A percentile compares a stretch with the other conserved stretches of the same genome.
Conservation (phyloP, 2,888 invertebrate species). For the Blastobasis lacticolella region DNA sequence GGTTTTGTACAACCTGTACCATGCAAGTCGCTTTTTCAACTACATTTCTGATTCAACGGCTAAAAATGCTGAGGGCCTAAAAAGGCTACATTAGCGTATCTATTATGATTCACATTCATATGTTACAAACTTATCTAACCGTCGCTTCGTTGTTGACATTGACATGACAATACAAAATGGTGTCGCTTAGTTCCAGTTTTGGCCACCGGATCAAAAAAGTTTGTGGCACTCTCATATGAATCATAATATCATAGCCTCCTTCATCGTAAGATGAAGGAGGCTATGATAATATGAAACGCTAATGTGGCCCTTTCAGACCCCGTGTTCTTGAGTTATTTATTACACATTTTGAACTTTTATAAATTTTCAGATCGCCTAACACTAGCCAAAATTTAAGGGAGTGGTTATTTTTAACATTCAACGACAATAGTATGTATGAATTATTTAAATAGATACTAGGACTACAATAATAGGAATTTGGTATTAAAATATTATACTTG, state of each 20-base stretch:
- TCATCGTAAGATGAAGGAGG: too few relatives aligned
- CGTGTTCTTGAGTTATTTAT: not conserved
- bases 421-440: conserved; percentile 66
- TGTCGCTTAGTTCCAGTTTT: too few relatives aligned
- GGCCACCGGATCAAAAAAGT: too few relatives aligned
- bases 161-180: too few relatives aligned
- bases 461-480: not conserved
- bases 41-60: not conserved
- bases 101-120: too few relatives aligned
- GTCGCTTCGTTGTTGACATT: too few relatives aligned
- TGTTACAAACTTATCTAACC: too few relatives aligned
- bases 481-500: not conserved
- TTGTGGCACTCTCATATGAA: too few relatives aligned
- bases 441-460: not conserved
- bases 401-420: conserved; percentile 76
- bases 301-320: too few relatives aligned
- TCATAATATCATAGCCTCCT: too few relatives aligned
- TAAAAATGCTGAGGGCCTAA: not conserved
- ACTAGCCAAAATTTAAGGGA: conserved; percentile 78
- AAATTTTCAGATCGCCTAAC: conserved; percentile 66
- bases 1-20: conserved; percentile 1
- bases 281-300: too few relatives aligned
- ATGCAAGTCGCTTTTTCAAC: not conserved
- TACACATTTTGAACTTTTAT: conserved; percentile 1
- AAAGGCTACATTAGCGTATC: too few relatives aligned